A percentile compares a stretch with the other conserved stretches of the same genome.
These are phyloP conservation scores for Atrina japonica DNA, from an alignment of 2,888 invertebrate genomes.

Conservation along the genomic window DNA sequence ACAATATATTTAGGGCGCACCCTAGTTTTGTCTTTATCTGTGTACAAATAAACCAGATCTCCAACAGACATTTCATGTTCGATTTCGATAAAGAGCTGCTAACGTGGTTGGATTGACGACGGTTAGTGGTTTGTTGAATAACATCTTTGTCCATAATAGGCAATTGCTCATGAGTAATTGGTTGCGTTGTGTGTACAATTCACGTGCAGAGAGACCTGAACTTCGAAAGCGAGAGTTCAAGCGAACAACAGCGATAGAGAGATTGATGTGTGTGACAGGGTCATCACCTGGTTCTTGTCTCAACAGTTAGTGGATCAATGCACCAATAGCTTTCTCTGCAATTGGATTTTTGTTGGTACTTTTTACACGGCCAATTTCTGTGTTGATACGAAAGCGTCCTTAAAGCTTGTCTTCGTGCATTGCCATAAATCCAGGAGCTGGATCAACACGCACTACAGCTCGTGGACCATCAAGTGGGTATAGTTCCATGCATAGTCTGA, in stretches of 20 bases:
- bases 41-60: background rate
- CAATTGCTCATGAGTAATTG: constrained; percentile 5
- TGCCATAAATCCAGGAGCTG: constrained; percentile 4
- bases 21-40: background rate
- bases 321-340: constrained; percentile 58
- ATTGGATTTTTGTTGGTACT: constrained; percentile 59
- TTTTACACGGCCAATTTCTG: constrained; percentile 52
- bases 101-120: background rate
- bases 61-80: background rate
- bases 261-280: constrained; percentile 26
- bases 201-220: background rate
- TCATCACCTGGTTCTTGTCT: constrained; percentile 45
- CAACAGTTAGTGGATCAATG: constrained; percentile 57
- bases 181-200: constrained; percentile 12
- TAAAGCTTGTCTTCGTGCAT: constrained; percentile 45
- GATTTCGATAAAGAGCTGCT: background rate
- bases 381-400: constrained; percentile 30
- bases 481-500: constrained; percentile 6
- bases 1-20: background rate
- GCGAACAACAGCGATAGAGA: constrained; percentile 33
- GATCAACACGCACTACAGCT: background rate
- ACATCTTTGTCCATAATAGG: background rate
- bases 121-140: background rate
- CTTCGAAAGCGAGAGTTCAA: constrained; percentile 45
- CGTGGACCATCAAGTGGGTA: constrained; percentile 1